Conservation (phyloP, 2,888 invertebrate species). For the Drosophila imparisetae region DNA sequence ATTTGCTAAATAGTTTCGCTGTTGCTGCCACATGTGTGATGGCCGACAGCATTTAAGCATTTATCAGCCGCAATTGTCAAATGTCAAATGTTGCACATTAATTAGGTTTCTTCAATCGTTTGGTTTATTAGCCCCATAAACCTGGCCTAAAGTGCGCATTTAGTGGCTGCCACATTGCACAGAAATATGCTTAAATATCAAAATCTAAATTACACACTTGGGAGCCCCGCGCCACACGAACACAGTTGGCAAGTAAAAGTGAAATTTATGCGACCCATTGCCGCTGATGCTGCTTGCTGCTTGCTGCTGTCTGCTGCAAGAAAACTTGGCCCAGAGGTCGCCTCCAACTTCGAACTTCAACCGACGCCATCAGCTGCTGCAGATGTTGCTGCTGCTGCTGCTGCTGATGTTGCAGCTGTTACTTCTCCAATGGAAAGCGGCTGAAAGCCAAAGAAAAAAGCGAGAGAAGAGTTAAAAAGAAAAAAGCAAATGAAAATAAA, state of each 20-base stretch:
- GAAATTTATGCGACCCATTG: constrained; percentile 70
- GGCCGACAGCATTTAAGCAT: background rate
- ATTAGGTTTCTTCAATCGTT: constrained; percentile 21
- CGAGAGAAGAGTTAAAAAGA: constrained; percentile 17
- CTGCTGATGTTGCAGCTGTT: constrained; percentile 16
- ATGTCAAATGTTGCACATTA: constrained; percentile 52
- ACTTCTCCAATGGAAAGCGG: constrained; percentile 53
- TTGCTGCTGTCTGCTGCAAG: constrained; percentile 15
- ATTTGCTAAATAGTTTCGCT: background rate
- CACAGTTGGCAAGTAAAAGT: constrained; percentile 65
- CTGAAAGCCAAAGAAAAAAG: constrained; percentile 22
- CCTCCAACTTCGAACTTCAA: constrained; percentile 46
- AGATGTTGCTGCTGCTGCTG: background rate
- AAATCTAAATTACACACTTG: constrained; percentile 46
- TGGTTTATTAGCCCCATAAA: constrained; percentile 26
- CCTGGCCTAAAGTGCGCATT: constrained; percentile 14
- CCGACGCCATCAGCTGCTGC: constrained; percentile 42
- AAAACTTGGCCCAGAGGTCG: constrained; percentile 62
- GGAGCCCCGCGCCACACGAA: constrained; percentile 7
- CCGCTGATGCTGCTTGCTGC: background rate
- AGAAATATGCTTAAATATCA: constrained; percentile 54
- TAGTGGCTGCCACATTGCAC: constrained; percentile 56
- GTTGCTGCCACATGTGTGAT: constrained; percentile 18
- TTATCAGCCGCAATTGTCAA: constrained; percentile 28
- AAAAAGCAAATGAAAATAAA: constrained; percentile 73